Conservation (phyloP, 2,113 vertebrate species). For the Anas platyrhynchos region DNA sequence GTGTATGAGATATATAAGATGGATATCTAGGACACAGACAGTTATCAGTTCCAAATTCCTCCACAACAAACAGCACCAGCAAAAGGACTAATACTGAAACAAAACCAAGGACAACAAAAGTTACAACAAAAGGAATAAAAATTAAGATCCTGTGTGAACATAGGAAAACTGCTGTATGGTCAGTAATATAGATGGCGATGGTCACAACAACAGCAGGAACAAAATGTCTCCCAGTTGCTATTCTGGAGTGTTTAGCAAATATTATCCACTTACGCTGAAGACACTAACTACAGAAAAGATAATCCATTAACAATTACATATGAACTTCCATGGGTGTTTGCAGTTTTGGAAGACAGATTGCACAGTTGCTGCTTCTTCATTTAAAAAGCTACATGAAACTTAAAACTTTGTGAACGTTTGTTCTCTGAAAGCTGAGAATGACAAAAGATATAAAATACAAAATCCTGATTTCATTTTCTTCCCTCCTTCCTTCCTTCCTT, state of each 20-base stretch:
- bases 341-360: neutral
- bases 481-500: no score
- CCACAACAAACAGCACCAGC: neutral
- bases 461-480: neutral
- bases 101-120: neutral
- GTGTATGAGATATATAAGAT: neutral
- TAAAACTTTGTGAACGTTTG: neutral
- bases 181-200: neutral
- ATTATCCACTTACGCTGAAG: neutral
- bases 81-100: neutral
- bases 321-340: neutral
- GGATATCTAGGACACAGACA: neutral
- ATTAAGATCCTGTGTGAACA: neutral
- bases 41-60: neutral
- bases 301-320: neutral
- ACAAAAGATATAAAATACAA: neutral
- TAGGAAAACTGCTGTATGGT: neutral
- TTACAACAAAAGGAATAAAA: neutral
- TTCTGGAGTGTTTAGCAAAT: neutral
- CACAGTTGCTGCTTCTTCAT: neutral
- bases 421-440: neutral
- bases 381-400: neutral
- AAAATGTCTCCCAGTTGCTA: neutral
- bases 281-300: neutral
- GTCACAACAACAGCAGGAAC: neutral